Base-by-base conservation (phyloP, 2,797 vertebrate genomes). In the Helostoma temminkii region DNA sequence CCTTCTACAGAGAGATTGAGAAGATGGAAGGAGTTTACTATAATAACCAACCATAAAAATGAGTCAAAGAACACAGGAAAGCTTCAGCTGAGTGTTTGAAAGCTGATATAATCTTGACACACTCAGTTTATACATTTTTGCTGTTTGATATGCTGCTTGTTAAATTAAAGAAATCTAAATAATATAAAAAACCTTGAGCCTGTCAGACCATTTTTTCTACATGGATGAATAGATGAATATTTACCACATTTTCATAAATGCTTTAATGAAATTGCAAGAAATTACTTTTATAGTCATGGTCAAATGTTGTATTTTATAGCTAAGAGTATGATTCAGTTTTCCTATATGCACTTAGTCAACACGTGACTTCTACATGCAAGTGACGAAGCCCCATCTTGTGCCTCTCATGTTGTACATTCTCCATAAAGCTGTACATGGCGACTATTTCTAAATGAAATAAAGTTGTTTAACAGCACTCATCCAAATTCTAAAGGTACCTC, bases 1-100 rank as follows among this genome's bases (percentile, higher is more conserved):
- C 48, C 24, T 37, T 71, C 49, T 48, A 43, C 1, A 16, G 66
- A 74, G 77, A 76, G 66, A 41, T 39, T 2, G 18, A 45, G 21
- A 18, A 9, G 62, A 48, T 19, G 34, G 16, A 14, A 1, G 28
- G 34, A 57, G 19, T 57, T 37, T 22, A 55, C 32, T 22, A 21
- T 6, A 64, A 60, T n/a, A 71, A 49, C 37, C 32, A 39, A 48
- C 22, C 25, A 66, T 1, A 5, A 39, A 47, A 66, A 48, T 39
- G 10, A 49, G 18, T 45, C 22, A n/a, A 9, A 68, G 18, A 47
- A 28, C 8, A 9, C 22, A 26, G 16, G 16, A 46, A 60, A 62
- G 28, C 50, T 43, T 65, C 30, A 10, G 11, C 12, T 26, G 10
- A 55, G 45, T 50, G 45, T 52, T 18, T 11, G 18, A 70, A 56